Evolutionary conservation across 2,113 vertebrate genomes (phyloP), one percentile per base, ranked within the genome.

Genomic region (Phalacrocorax brasilianus): DNA sequence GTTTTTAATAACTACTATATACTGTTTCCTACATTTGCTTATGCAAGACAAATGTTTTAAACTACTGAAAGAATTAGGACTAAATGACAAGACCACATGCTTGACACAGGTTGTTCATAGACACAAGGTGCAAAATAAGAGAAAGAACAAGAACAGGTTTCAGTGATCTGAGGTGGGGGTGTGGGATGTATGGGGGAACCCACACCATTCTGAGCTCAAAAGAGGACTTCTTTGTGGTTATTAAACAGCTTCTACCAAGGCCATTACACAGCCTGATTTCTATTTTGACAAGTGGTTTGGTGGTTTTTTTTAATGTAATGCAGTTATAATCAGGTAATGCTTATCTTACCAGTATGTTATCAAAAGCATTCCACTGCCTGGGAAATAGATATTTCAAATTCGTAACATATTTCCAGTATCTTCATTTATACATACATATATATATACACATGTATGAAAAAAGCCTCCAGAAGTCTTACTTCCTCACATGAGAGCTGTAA

Each of bases 141-240:
- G 58, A 52, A 83, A 88, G 85, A 94, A 93, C 44, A 61, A 9
- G 22, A 95, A 95, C 62, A 91, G 82, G 75, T 90, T 94, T 76
- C n/a, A 38, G 88, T 42, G 50, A 90, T 53, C 24, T 42, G 45
- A 76, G 38, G 38, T 38, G 38, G 38, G 38, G 38, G 38, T 38
- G 38, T 38, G 38, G 38, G 38, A 38, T 38, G 38, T 38, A 38
- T 38, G 38, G 38, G 38, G 38, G 38, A 38, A 38, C 32, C 70
- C 61, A 74, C 65, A 67, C 6, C 47, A 30, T 61, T 88, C 85
- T 65, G 52, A 80, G 30, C 47, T 85, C 56, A 81, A 87, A 84
- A 66, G 6, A 78, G 44, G 14, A 33, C 12, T 45, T 24, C n/a
- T 79, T 52, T 22, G 49, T 16, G 53, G 70, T 79, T 67, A 95